Percentiles rank a stretch among this genome's conserved stretches.
These are phyloP conservation scores for Ophioninae sp. DNA, from an alignment of 2,888 invertebrate genomes.

Conservation along the genomic window DNA sequence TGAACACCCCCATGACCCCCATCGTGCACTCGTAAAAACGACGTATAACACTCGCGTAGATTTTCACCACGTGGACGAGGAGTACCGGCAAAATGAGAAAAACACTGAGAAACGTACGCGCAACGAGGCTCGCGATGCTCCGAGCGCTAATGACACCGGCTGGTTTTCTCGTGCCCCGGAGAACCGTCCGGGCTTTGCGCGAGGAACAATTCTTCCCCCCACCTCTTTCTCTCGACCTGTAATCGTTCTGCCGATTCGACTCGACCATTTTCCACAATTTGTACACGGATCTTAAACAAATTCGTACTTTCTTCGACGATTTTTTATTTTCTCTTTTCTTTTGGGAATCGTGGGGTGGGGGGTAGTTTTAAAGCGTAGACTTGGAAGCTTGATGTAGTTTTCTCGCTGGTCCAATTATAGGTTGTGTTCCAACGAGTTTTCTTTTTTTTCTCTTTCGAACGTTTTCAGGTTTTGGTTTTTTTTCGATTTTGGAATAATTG, in stretches of 20 bases:
- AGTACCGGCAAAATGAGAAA: conserved; percentile 35
- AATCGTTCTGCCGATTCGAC: conserved; percentile 55
- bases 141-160: conserved; percentile 65
- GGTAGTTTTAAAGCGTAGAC: no score
- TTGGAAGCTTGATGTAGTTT: no score
- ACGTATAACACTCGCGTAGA: conserved; percentile 57
- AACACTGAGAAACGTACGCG: conserved; percentile 37
- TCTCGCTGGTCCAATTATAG: no score
- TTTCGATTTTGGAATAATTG: no score
- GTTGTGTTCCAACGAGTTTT: no score
- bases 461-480: no score
- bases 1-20: conserved; percentile 76
- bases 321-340: no score
- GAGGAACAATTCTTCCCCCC: conserved; percentile 19
- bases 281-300: no score
- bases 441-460: no score
- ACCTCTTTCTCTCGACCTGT: conserved; percentile 58
- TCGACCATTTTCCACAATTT: conserved; percentile 56
- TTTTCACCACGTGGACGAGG: conserved; percentile 47
- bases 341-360: no score
- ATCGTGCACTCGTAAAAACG: conserved; percentile 68
- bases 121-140: conserved; percentile 63
- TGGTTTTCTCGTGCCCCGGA: conserved; percentile 62
- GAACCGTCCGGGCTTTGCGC: conserved; percentile 53
- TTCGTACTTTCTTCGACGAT: no score